A percentile compares a stretch with the other conserved stretches of the same genome.
Conservation (phyloP, 1,140 invertebrate species). For the Drosophila truncata region DNA sequence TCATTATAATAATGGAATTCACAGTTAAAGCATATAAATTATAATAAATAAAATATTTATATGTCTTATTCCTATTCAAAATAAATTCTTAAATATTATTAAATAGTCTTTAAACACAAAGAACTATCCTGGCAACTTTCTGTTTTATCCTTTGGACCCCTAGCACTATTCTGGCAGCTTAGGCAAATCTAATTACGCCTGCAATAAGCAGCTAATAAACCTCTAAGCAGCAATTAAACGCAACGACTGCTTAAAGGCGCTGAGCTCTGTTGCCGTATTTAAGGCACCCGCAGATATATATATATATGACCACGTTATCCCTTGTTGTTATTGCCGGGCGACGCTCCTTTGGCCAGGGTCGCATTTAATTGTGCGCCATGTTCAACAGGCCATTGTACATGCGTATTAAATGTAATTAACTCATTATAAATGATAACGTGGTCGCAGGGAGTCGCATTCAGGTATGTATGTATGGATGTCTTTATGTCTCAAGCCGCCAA, state of each 20-base stretch:
- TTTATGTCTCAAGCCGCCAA: constrained; percentile 56
- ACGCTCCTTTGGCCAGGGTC: constrained; percentile 61
- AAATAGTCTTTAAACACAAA: background rate
- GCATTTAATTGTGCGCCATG: constrained; percentile 78
- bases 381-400: constrained; percentile 82
- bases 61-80: background rate
- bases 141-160: background rate
- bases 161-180: constrained; percentile 22
- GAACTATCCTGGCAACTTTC: background rate
- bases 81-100: background rate
- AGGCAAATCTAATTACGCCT: constrained; percentile 39
- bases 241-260: constrained; percentile 64
- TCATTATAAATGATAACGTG: constrained; percentile 83
- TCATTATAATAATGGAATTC: too few relatives aligned
- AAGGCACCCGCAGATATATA: constrained; percentile 17
- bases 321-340: constrained; percentile 45
- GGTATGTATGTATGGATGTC: constrained; percentile 53
- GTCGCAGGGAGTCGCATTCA: constrained; percentile 53
- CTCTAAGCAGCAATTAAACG: constrained; percentile 61
- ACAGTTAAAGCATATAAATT: too few relatives aligned
- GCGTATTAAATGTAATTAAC: constrained; percentile 83
- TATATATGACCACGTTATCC: constrained; percentile 43
- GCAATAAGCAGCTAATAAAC: constrained; percentile 64
- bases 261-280: constrained; percentile 20
- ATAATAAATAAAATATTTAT: background rate